A percentile compares a stretch with the other conserved stretches of the same genome.
Conservation (phyloP, 2,113 vertebrate species). For the Epinephelus moara region DNA sequence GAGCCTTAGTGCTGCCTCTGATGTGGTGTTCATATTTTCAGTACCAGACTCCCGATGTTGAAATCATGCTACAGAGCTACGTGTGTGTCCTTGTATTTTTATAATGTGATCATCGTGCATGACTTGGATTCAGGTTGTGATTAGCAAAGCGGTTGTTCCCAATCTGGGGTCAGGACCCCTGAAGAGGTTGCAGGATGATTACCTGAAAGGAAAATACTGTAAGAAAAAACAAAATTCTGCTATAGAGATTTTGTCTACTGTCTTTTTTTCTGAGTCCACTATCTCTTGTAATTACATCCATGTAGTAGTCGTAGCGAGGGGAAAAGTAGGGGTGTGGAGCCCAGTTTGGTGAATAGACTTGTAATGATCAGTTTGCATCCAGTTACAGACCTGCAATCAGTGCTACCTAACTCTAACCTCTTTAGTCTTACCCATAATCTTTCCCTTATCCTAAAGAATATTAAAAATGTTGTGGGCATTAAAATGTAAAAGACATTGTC, state of each 20-base stretch:
- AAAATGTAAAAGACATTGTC: not conserved
- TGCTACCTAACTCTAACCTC: not conserved
- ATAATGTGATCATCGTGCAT: not conserved
- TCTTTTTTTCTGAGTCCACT: not conserved
- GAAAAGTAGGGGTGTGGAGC: not conserved
- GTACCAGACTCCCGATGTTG: conserved; percentile 29
- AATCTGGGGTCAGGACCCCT: not conserved
- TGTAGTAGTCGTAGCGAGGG: not conserved
- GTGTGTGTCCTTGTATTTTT: conserved; percentile 5
- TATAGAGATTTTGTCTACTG: not conserved
- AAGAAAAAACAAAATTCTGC: not conserved
- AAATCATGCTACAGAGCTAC: conserved; percentile 12
- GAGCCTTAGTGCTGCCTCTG: conserved; percentile 32
- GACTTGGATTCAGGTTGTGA: not conserved
- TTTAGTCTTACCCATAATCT: not conserved
- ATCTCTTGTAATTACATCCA: not conserved
- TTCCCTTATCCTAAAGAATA: not conserved
- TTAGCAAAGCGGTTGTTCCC: not conserved
- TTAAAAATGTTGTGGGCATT: not conserved
- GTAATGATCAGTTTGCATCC: not conserved
- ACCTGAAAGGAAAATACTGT: not conserved
- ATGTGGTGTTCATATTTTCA: conserved; percentile 43
- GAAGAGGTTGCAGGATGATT: not conserved
- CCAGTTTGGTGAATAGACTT: not conserved
- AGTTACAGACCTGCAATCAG: not conserved